Base-by-base conservation (phyloP, 2,888 invertebrate genomes). In the Marronus borbonicus region DNA sequence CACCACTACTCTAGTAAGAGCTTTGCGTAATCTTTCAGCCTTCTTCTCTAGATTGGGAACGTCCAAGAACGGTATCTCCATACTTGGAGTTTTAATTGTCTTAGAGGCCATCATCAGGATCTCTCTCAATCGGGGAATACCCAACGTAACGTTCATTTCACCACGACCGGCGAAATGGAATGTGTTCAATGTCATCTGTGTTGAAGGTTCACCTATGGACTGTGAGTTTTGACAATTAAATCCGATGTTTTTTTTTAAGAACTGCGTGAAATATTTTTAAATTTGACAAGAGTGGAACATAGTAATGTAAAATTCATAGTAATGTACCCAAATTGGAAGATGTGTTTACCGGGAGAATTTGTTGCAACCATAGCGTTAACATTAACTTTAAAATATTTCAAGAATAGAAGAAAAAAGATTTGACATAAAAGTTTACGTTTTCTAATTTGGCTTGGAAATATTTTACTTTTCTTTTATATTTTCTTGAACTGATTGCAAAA, bases 111-210 rank as follows among this genome's bases (percentile, higher is more conserved):
- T 94, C 98, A 99, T 99, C 0, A 99, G 90, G 83, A 99, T 98
- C 92, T 99, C 99, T 83, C 98, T 90, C 4, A 99, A 91, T 83
- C 99, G 93, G 0, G 99, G 99, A 84, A 99, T 99, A 91, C 99
- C 99, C n/a, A 99, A 91, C 0, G 99, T 99, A 0, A 99, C 99
- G 90, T 99, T 99, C 98, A 99, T 99, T 89, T 99, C 99, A 91
- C 99, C 98, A 89, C 98, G 94, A 86, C 99, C 99, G 84, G 99
- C 99, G 88, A 99, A 99, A 87, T 99, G 99, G 89, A 99, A 99
- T 58, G 99, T 99, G 89, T 99, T 99, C 87, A 99, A 90, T 85
- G 99, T 99, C 99, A 99, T 99, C 91, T 99, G 99, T 79, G 99
- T 99, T 1, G 99, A 99, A 0, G 99, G 99, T 89, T 99, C 99